Evolutionary conservation across 2,888 invertebrate species (phyloP).

Genomic region (Leucozona laternaria): DNA sequence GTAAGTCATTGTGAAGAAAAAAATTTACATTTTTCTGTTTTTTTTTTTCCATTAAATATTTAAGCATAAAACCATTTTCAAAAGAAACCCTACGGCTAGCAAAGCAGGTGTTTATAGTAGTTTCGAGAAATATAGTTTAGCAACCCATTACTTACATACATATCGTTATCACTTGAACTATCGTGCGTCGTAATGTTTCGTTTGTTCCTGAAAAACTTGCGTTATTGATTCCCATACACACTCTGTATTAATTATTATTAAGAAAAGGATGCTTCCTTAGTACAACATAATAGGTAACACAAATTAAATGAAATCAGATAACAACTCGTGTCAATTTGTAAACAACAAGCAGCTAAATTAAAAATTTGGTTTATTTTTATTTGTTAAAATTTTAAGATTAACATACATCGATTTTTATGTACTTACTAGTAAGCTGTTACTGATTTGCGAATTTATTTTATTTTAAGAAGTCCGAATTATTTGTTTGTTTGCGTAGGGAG

Average conservation of each 20-base stretch:
- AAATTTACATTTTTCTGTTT: too few relatives aligned
- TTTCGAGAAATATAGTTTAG: too few relatives aligned
- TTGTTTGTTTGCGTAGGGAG: constrained; percentile 18
- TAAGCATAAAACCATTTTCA: too few relatives aligned
- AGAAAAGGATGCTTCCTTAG: constrained; percentile 35
- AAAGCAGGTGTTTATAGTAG: too few relatives aligned
- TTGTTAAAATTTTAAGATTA: background rate
- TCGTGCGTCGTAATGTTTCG: background rate
- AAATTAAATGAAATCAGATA: constrained; percentile 13
- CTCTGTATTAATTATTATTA: constrained; percentile 17
- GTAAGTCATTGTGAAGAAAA: too few relatives aligned
- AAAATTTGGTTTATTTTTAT: constrained; percentile 10
- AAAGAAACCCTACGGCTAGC: too few relatives aligned
- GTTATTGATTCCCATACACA: too few relatives aligned
- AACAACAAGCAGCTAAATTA: constrained; percentile 41
- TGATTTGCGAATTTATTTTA: constrained; percentile 58
- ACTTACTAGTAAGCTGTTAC: constrained; percentile 18
- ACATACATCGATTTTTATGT: constrained; percentile 56
- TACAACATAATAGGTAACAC: constrained; percentile 1
- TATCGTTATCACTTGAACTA: too few relatives aligned
- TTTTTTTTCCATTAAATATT: too few relatives aligned
- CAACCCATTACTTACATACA: too few relatives aligned
- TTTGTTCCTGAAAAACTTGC: background rate
- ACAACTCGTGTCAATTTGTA: constrained; percentile 64
- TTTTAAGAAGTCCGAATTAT: background rate